phyloP scores from a whole-genome alignment of 2,888 invertebrate species.

The Campoplex capitator region DNA sequence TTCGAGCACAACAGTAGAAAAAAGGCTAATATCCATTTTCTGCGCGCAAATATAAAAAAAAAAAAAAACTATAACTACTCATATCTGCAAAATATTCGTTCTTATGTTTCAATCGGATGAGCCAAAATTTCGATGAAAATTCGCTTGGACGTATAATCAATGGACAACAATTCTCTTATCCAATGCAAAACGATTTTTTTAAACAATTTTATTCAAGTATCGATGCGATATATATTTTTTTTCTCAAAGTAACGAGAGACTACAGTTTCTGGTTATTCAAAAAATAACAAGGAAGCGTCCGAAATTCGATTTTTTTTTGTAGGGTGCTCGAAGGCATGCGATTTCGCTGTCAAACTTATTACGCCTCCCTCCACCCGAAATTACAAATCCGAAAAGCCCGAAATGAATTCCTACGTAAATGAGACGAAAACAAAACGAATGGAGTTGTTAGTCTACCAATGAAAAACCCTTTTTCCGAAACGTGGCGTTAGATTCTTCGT shows the following conservation, averaged over 20 bases:
- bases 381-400: background rate
- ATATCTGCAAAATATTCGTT: background rate
- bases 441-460: background rate
- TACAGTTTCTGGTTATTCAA: background rate
- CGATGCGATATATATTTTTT: background rate
- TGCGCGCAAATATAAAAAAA: background rate
- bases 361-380: background rate
- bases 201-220: background rate
- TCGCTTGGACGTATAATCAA: background rate
- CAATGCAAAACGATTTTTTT: background rate
- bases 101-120: background rate
- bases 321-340: background rate
- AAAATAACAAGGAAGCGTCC: background rate
- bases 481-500: conserved; percentile 9
- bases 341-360: background rate
- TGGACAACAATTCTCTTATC: background rate
- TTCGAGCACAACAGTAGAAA: background rate
- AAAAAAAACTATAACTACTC: background rate
- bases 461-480: background rate
- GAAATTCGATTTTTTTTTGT: background rate
- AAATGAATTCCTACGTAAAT: background rate
- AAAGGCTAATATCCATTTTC: background rate
- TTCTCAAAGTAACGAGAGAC: background rate
- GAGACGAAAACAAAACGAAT: background rate
- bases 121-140: background rate